Base-by-base conservation (phyloP, 1,140 invertebrate genomes). In the Pteromalus puparum region DNA sequence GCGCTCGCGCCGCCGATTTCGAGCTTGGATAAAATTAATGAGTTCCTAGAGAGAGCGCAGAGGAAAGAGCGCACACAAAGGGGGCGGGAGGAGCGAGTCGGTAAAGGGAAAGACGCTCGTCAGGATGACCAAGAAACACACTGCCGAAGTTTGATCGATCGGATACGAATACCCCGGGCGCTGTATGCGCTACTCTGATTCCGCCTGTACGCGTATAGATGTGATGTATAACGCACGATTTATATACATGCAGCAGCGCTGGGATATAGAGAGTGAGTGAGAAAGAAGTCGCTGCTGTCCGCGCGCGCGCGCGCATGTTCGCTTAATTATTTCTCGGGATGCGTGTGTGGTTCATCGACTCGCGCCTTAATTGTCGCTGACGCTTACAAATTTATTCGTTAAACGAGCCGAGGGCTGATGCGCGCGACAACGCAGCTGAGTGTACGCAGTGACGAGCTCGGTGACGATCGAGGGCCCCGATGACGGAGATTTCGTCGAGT, bases 1-100 rank as follows among this genome's bases (percentile, higher is more conserved):
- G 38, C 72, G 28, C 72, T 34, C 30, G 74, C 48, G 72, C 38
- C 42, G 68, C 65, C 76, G 83, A 85, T 85, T 78, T 76, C 28
- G 28, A 68, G 13, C 21, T 6, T 5, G 78, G 84, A 85, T 85
- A 85, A 82, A 81, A 85, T 85, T 85, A 85, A 85, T 77, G 84
- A 85, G 84, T 76, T 85, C 78, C 83, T 42, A 68, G 53, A 82
- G 73, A 21, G 12, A 81, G 13, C 15, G 5, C 6, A n/a, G 78
- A 70, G 65, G 78, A 48, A 24, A 61, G 68, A 72, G 68, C 1
- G 53, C 21, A 28, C 1, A 34, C 18, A n/a, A 9, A 18, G 28
- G 18, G 5, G 65, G n/a, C n/a, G n/a, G 61, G 61, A 13, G 61
- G 30, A 46, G 34, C 7, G 30, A 24, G 18, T 1, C 10, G 38